phyloP scores from a whole-genome alignment of 2,797 vertebrate genomes.

The Triplophysa bombifrons region DNA sequence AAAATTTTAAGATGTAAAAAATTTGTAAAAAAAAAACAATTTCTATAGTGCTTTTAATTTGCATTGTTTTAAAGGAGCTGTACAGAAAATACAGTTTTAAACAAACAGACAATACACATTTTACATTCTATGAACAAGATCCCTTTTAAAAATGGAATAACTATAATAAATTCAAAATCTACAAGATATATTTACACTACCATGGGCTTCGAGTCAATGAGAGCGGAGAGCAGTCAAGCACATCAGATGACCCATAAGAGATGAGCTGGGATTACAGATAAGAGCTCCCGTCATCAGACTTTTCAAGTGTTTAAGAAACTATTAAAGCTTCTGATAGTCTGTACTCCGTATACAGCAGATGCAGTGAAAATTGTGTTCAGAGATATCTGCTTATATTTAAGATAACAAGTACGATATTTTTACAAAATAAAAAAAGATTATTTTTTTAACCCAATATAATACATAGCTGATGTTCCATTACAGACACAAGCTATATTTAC shows the following conservation, averaged over 20 bases:
- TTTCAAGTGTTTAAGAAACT: conserved; percentile 69
- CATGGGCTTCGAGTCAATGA: background rate
- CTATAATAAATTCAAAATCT: background rate
- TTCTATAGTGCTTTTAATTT: no score
- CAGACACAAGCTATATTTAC: background rate
- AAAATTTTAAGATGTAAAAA: background rate
- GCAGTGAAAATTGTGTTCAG: conserved; percentile 34
- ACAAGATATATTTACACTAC: background rate
- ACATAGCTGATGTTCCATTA: no score
- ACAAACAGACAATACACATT: background rate
- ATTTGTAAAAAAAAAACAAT: no score
- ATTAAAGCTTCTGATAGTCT: conserved; percentile 58
- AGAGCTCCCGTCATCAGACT: conserved; percentile 61
- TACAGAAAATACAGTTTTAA: no score
- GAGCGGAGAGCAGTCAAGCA: conserved; percentile 32
- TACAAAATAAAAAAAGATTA: no score
- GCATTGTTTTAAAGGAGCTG: no score
- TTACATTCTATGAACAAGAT: background rate
- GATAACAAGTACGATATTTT: background rate
- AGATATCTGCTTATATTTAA: background rate
- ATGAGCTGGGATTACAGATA: conserved; percentile 66
- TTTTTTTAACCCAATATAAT: no score
- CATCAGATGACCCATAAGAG: conserved; percentile 43
- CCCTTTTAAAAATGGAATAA: no score
- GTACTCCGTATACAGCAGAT: conserved; percentile 2